A percentile compares a stretch with the other conserved stretches of the same genome.
Evolutionary conservation across 2,888 invertebrate genomes (phyloP).

Genomic region (Cynaeus angustus): DNA sequence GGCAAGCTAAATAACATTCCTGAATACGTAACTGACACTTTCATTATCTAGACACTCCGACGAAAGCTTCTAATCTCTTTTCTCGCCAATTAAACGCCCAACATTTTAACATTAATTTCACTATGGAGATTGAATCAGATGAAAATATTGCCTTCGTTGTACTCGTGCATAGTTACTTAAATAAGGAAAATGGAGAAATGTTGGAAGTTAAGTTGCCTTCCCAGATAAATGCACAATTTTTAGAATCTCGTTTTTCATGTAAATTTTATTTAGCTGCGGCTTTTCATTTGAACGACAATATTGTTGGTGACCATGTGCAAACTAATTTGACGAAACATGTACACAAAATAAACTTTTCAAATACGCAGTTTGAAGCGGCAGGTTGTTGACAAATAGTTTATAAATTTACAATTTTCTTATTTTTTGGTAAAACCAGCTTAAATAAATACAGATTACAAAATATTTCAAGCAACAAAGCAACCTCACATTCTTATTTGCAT

Average conservation of each 20-base stretch:
- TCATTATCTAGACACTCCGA: conserved; percentile 52
- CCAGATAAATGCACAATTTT: neutral
- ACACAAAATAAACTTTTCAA: too few relatives aligned
- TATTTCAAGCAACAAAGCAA: too few relatives aligned
- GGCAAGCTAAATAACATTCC: conserved; percentile 49
- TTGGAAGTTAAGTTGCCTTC: conserved; percentile 4
- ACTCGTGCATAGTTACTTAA: conserved; percentile 48
- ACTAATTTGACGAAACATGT: too few relatives aligned
- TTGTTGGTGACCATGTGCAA: too few relatives aligned
- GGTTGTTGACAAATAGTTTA: too few relatives aligned
- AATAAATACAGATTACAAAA: too few relatives aligned
- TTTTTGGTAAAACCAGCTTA: too few relatives aligned
- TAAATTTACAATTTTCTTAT: too few relatives aligned
- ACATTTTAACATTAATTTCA: conserved; percentile 53
- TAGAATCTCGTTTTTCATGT: neutral
- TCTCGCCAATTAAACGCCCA: conserved; percentile 53
- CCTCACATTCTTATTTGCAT: too few relatives aligned
- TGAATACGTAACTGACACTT: conserved; percentile 53
- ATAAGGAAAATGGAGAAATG: conserved; percentile 38
- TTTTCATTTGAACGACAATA: neutral
- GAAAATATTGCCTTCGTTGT: conserved; percentile 47
- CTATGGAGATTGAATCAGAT: conserved; percentile 51
- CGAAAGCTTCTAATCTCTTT: conserved; percentile 53
- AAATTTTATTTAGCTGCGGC: neutral
- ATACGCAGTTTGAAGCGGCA: too few relatives aligned